phyloP scores from a whole-genome alignment of 1,140 invertebrate genomes.

The Saccostrea cuccullata region DNA sequence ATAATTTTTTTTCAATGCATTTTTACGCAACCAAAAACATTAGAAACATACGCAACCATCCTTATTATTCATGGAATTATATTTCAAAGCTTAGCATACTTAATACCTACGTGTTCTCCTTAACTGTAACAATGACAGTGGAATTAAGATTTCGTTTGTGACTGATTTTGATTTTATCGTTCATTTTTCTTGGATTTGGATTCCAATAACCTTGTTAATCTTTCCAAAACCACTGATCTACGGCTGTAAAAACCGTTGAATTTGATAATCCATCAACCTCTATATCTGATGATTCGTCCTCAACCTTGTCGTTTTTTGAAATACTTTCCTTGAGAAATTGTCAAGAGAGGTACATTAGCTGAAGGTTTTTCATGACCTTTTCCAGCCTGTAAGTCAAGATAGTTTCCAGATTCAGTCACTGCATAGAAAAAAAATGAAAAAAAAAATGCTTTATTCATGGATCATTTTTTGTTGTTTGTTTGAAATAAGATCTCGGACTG shows the following conservation, averaged over 20 bases:
- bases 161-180: neutral
- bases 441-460: too few species aligned
- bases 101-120: neutral
- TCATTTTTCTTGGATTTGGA: neutral
- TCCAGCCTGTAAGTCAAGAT: too few species aligned
- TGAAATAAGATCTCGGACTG: too few species aligned
- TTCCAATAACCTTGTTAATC: neutral
- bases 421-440: too few species aligned
- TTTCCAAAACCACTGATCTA: conserved; percentile 17
- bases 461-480: too few species aligned
- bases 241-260: neutral
- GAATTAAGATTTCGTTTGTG: neutral
- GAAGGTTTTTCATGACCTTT: neutral
- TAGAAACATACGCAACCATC: too few species aligned
- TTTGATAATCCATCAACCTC: neutral
- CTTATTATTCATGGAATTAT: too few species aligned
- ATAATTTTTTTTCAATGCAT: neutral
- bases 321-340: neutral
- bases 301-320: neutral
- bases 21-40: too few species aligned
- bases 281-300: neutral
- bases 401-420: too few species aligned
- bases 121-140: neutral
- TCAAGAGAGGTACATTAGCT: neutral
- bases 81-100: too few species aligned